These are phyloP conservation scores for Mayetiola destructor DNA, from an alignment of 2,888 invertebrate genomes.

Conservation along the genomic window DNA sequence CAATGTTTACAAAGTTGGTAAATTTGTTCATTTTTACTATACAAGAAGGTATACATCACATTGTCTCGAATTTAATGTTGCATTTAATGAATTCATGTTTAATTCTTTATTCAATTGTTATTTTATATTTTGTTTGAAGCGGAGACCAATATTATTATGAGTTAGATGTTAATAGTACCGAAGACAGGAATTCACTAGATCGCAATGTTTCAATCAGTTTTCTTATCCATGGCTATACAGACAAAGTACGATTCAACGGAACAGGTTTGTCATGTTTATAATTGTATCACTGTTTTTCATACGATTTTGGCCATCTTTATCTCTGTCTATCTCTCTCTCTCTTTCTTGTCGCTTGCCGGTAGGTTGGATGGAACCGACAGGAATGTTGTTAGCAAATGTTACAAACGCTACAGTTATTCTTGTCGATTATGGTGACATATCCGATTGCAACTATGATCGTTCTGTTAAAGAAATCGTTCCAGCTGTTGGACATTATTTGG, in stretches of 20 bases:
- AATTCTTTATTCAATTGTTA: too few species aligned
- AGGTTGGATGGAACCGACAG: neutral
- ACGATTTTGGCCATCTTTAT: too few species aligned
- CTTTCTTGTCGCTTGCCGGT: too few species aligned
- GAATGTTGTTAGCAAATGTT: neutral
- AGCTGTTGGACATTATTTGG: neutral
- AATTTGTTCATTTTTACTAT: slow-evolving; percentile 6
- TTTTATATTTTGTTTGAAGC: neutral
- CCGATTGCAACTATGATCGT: neutral
- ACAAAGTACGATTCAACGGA: neutral
- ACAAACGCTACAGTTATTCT: neutral
- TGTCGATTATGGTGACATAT: neutral
- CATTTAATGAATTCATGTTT: too few species aligned
- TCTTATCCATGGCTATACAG: slow-evolving; percentile 1
- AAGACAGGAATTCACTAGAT: neutral
- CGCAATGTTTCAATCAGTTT: neutral
- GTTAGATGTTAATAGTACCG: neutral
- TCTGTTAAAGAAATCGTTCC: slow-evolving; percentile 1
- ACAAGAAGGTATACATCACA: neutral
- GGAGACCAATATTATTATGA: neutral
- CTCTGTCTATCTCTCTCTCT: too few species aligned
- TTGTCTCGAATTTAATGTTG: neutral
- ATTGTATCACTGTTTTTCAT: too few species aligned
- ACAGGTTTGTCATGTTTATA: too few species aligned
- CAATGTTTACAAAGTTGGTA: neutral